Conservation (phyloP, 2,888 invertebrate species). For the Beris chalybata region DNA sequence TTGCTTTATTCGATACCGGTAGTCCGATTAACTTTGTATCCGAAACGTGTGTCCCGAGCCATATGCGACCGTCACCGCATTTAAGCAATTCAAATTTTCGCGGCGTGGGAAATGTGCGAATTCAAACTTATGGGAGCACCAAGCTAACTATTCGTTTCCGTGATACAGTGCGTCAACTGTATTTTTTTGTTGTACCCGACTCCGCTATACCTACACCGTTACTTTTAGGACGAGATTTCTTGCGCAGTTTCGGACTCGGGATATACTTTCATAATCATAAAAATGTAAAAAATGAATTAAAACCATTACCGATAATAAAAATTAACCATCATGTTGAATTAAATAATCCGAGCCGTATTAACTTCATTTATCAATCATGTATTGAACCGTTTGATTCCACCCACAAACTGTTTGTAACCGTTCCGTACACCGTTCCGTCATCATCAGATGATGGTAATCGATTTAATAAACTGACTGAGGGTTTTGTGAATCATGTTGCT, state of each 20-base stretch:
- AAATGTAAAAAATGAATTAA: not conserved
- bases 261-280: constrained; percentile 1
- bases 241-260: constrained; percentile 1
- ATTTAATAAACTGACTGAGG: not conserved
- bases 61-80: constrained; percentile 1
- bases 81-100: constrained; percentile 5
- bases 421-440: not conserved
- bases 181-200: constrained; percentile 4
- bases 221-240: not conserved
- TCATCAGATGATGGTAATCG: not conserved
- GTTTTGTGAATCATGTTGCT: too few species aligned
- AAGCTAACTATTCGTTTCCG: constrained; percentile 2
- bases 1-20: constrained; percentile 7
- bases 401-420: constrained; percentile 4
- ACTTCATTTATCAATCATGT: constrained; percentile 3
- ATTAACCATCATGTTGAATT: not conserved
- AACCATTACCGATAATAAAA: not conserved
- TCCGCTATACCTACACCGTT: not conserved
- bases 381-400: constrained; percentile 5
- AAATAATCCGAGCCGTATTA: not conserved
- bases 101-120: constrained; percentile 2
- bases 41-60: not conserved
- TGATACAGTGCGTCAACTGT: not conserved
- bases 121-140: not conserved
- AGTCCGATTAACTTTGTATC: constrained; percentile 7